A percentile compares a stretch with the other conserved stretches of the same genome.
phyloP scores from a whole-genome alignment of 2,113 vertebrate species.

The Nyctereutes procyonoides region DNA sequence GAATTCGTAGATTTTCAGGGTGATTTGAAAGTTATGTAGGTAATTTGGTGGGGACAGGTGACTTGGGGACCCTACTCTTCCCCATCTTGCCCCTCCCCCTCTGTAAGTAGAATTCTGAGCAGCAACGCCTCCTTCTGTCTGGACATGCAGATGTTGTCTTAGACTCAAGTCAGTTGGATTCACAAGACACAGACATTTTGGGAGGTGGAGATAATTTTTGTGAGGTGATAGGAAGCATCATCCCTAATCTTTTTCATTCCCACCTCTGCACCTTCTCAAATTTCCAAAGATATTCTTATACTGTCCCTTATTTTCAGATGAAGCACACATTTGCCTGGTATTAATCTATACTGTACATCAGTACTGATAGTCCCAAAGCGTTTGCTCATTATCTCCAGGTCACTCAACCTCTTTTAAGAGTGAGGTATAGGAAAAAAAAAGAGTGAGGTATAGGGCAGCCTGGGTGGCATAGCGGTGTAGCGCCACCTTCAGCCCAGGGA shows the following conservation, averaged over 20 bases:
- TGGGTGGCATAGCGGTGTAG: too few species aligned
- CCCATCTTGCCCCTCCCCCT: too few species aligned
- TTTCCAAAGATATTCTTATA: background rate
- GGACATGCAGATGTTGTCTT: background rate
- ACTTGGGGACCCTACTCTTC: too few species aligned
- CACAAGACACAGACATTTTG: background rate
- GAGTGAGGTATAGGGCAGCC: background rate
- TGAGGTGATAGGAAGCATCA: background rate
- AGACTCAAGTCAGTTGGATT: background rate
- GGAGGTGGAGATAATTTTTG: background rate
- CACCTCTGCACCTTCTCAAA: background rate
- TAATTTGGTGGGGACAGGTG: too few species aligned
- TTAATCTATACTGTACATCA: background rate
- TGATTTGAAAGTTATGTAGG: too few species aligned
- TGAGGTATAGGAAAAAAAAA: background rate
- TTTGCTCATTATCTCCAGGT: background rate
- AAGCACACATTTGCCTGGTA: background rate
- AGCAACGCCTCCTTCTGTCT: background rate
- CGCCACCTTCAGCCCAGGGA: too few species aligned
- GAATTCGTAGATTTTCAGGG: too few species aligned
- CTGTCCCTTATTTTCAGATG: background rate
- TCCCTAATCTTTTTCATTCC: background rate
- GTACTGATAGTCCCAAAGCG: background rate
- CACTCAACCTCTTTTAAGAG: background rate
- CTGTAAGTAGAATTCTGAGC: background rate